A percentile compares a stretch with the other conserved stretches of the same genome.
Evolutionary conservation across 2,797 vertebrate genomes (phyloP).

Genomic region (Hafferia zeledoni): DNA sequence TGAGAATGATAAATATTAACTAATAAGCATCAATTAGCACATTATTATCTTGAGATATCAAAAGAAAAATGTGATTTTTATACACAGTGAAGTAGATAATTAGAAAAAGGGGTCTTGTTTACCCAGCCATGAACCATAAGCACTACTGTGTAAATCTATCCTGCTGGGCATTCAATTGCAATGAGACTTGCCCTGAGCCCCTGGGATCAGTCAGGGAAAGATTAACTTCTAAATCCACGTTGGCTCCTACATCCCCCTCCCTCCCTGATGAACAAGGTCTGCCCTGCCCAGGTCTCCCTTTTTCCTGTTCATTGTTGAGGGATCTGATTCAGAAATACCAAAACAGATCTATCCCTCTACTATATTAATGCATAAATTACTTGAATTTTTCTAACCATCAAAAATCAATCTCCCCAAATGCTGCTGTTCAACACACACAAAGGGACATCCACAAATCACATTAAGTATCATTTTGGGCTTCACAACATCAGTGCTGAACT

Average conservation of each 20-base stretch:
- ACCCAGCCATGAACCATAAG: neutral
- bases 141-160: neutral
- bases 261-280: neutral
- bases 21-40: neutral
- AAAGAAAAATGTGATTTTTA: neutral
- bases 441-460: neutral
- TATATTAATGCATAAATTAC: neutral
- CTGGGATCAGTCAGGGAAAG: neutral
- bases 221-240: neutral
- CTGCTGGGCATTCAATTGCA: neutral
- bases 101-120: neutral
- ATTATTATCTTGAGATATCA: neutral
- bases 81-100: neutral
- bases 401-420: neutral
- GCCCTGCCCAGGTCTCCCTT: neutral
- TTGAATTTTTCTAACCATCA: neutral
- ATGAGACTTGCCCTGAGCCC: neutral
- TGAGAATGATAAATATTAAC: neutral
- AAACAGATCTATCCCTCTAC: neutral
- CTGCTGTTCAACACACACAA: neutral
- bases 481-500: neutral
- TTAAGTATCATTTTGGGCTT: neutral
- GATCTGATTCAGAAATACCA: neutral
- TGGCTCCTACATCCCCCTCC: neutral
- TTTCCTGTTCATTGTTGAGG: neutral